Evolutionary conservation across 2,888 invertebrate genomes (phyloP), one percentile per base, ranked within the genome.

Genomic region (Polietes domitor): DNA sequence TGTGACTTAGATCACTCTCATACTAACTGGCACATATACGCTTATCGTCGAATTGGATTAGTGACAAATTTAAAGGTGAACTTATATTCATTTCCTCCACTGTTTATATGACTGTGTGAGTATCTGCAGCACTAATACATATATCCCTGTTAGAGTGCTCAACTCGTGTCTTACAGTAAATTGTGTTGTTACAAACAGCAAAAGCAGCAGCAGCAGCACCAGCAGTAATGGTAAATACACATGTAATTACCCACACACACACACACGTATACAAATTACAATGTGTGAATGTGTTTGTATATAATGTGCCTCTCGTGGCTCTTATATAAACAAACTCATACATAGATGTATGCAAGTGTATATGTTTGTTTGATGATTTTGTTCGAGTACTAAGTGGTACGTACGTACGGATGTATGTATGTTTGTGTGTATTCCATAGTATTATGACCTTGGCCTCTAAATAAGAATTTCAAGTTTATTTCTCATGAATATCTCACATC

Each of bases 391-490:
- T 26, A 61, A 26, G 24, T 26, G 61, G 53, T 32, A 21, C 32
- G 28, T 28, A 2, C 17, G 53, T n/a, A 32, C 4, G 4, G 32
- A 32, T 32, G 47, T 37, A n/a, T 53, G 32, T 63, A 24, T 71
- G 21, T 50, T 41, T 47, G 75, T 65, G 58, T 55, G 37, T 68
- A 65, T 82, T 82, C 37, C 41, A 76, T 77, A 47, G n/a, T n/a
- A n/a, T 58, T 53, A 47, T 84, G 86, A 86, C 87, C 87, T 87
- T 87, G 87, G 85, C 87, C 86, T 86, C 86, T 81, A 86, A 87
- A 86, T 77, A 81, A 68, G 21, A 79, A 80, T 82, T 85, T 83
- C 83, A 83, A 83, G 82, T 85, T 85, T 81, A 81, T 71, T 77
- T 84, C 50, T 15, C 70, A 65, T 55, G 73, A 32, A 73, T 72